Conservation (phyloP, 2,888 invertebrate species). For the Dolomedes plantarius region DNA sequence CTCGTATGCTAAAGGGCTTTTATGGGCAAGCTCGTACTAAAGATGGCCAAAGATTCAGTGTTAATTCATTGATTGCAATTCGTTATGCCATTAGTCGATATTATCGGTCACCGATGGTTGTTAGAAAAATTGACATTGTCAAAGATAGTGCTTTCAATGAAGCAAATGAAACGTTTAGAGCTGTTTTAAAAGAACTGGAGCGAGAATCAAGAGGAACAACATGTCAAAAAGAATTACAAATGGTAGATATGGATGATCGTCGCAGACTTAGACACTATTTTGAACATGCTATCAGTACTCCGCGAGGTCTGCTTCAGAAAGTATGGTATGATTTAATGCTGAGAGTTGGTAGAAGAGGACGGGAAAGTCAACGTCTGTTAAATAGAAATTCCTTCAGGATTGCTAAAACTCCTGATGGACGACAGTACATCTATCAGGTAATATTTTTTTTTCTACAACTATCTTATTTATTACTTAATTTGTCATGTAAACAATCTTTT, state of each 20-base stretch:
- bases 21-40: conserved; percentile 72
- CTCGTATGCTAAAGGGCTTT: conserved; percentile 71
- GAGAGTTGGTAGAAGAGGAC: conserved; percentile 66
- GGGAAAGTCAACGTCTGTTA: conserved; percentile 66
- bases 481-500: no score
- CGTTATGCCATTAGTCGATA: conserved; percentile 73
- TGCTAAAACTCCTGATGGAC: conserved; percentile 61
- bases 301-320: conserved; percentile 71
- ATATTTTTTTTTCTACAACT: no score
- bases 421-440: conserved; percentile 71
- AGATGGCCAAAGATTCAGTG: conserved; percentile 72
- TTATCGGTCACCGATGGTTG: conserved; percentile 71
- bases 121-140: conserved; percentile 72
- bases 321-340: conserved; percentile 73
- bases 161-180: conserved; percentile 71
- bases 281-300: conserved; percentile 72
- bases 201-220: conserved; percentile 60
- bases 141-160: conserved; percentile 71
- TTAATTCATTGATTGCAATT: conserved; percentile 72
- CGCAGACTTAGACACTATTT: conserved; percentile 70
- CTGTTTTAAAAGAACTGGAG: conserved; percentile 68
- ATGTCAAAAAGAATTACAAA: conserved; percentile 65
- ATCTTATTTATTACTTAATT: no score
- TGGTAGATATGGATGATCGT: conserved; percentile 72
- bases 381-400: conserved; percentile 67